Base-by-base conservation (phyloP, 1,140 invertebrate genomes). In the Trichonephila clavata region DNA sequence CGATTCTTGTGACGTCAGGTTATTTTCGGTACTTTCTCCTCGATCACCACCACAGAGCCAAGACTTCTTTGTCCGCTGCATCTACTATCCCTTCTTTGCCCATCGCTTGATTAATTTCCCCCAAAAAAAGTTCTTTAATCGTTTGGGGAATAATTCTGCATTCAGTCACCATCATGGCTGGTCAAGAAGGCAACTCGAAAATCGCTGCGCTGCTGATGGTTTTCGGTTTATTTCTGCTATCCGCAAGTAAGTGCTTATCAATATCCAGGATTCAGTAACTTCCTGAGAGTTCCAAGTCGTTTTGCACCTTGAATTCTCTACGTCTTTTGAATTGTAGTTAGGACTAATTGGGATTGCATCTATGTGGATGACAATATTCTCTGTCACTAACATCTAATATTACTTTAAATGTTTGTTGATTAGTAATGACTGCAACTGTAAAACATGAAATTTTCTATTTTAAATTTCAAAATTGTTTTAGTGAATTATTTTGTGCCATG, bases 1-100 rank as follows among this genome's bases (percentile, higher is more conserved):
- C 88, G 43, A 5, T 1, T 4, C 32, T 18, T 43, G 61, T 90
- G 88, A 90, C 88, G 88, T 90, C 88, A 90, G 43, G 14, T 59
- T 32, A 60, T 86, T 63, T 32, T 59, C 20, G 3, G 21, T 63
- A 63, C 16, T 86, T 27, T 60, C 87, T 71, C 27, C n/a, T 20
- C n/a, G 57, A 61, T 39, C 65, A 8, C 32, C 27, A 24, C 65
- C 63, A 60, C 2, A 57, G n/a, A 27, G 6, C n/a, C 14, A 63
- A 18, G 50, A 50, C 21, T 86, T 61, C 84, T 86, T 20, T 32
- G 18, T 63, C 39, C 57, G 84, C 60, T 39, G 18, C 13, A 3
- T 71, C 20, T 89, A 13, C n/a, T 59, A 18, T 27, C 8, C 61
- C 13, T 14, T 20, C 24, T 16, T 18, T 57, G 61, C 43, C 87